Base-by-base conservation (phyloP, 2,797 vertebrate genomes). In the Diplodus puntazzo region DNA sequence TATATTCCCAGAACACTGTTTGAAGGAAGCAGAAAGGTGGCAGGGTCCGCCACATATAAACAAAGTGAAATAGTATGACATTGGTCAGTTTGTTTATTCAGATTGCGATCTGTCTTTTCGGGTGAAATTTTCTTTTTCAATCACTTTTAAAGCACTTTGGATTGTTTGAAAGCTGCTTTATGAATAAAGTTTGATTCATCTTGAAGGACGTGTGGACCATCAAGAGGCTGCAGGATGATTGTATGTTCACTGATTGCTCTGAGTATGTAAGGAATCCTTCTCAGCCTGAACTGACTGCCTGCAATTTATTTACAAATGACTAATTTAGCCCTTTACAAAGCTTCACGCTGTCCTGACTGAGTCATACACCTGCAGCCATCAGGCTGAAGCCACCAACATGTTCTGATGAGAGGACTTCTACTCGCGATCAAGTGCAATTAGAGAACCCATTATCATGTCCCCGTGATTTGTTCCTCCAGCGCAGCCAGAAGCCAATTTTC, bases 401-500 rank as follows among this genome's bases (percentile, higher is more conserved):
- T 21, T 16, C 52, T 42, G 45, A 58, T 20, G 7, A 4, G 21
- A 34, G 14, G 1, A 14, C 1, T 21, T 64, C 52, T 18, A 1
- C 11, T 25, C 2, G 11, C 48, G 50, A 9, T 43, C 46, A 64
- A 21, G 5, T 21, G 43, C 12, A 63, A 42, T 58, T 64, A 42
- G 4, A 62, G 45, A 16, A 0, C 0, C 17, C 23, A 16, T 59
- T 8, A 39, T 10, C 3, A 0, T 0, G 39, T 4, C 18, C n/a
- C 42, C 5, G 63, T 21, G 45, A 12, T 46, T 58, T 48, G 48
- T 54, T 53, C 45, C 34, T 46, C 16, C 12, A 14, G 49, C 39
- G 1, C 68, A 45, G 68, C 46, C 61, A 3, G 11, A 17, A 30
- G 18, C 61, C 45, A 70, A 20, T 70, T 64, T 58, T 59, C 68